These are phyloP conservation scores for Andrena fulva DNA, from an alignment of 2,888 invertebrate species.

Conservation along the genomic window DNA sequence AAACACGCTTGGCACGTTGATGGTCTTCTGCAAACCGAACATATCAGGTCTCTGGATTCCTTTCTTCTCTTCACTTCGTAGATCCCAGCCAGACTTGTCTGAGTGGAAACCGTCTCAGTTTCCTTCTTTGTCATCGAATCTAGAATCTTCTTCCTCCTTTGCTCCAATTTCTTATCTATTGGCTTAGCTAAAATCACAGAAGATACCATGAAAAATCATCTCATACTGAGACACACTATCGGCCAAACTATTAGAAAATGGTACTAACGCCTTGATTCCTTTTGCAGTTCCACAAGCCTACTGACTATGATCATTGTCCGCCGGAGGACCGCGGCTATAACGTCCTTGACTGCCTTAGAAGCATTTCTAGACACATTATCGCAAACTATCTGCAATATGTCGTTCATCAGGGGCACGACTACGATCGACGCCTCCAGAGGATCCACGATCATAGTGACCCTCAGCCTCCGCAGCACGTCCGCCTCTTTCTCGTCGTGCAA, in stretches of 20 bases:
- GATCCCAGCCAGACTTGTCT: conserved; percentile 70
- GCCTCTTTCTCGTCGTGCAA: conserved; percentile 62
- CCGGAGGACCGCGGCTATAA: conserved; percentile 45
- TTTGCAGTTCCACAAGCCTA: conserved; percentile 59
- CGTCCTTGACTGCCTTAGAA: background rate
- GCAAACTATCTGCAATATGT: conserved; percentile 51
- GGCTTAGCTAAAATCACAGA: conserved; percentile 46
- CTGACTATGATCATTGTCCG: conserved; percentile 44
- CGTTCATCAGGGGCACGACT: conserved; percentile 54
- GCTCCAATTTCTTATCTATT: conserved; percentile 57
- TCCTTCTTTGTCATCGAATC: conserved; percentile 58
- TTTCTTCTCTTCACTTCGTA: conserved; percentile 62
- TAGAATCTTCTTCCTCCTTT: conserved; percentile 64
- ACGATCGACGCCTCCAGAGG: conserved; percentile 66
- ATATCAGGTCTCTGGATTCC: conserved; percentile 53
- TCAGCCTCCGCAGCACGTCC: conserved; percentile 67
- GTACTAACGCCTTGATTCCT: conserved; percentile 54
- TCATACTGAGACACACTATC: background rate
- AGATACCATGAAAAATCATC: background rate
- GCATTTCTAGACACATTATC: conserved; percentile 50
- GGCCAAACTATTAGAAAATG: background rate
- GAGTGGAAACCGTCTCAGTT: conserved; percentile 60
- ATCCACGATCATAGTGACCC: conserved; percentile 58
- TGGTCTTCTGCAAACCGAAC: conserved; percentile 62
- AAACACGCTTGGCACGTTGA: conserved; percentile 65